These are phyloP conservation scores for Ginglymostoma cirratum DNA, from an alignment of 2,113 vertebrate genomes.

Conservation along the genomic window DNA sequence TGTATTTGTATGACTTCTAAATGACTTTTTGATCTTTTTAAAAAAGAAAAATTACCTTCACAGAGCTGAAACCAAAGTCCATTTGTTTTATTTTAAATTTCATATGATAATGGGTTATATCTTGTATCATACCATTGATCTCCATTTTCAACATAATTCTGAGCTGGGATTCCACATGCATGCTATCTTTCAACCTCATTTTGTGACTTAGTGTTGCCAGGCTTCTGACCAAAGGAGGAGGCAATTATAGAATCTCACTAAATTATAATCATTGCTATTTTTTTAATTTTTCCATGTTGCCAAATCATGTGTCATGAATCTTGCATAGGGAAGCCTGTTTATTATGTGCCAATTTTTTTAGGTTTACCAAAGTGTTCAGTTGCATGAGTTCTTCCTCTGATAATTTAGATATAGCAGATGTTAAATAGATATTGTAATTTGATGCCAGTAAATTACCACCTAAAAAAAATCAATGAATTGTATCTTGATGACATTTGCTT, in stretches of 20 bases:
- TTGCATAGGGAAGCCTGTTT: neutral
- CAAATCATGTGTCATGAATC: neutral
- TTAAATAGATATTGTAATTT: constrained; percentile 22
- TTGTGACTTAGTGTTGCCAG: neutral
- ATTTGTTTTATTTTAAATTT: no score
- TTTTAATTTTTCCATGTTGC: neutral
- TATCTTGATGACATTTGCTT: neutral
- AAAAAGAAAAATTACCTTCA: no score
- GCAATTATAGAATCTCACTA: neutral
- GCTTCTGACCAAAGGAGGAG: neutral
- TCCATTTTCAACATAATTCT: no score
- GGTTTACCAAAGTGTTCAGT: neutral
- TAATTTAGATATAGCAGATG: neutral
- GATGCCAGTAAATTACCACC: neutral
- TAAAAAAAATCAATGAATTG: constrained; percentile 19
- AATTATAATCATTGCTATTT: neutral
- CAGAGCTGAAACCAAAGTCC: no score
- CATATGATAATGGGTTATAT: no score
- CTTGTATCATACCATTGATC: no score
- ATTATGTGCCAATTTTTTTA: neutral
- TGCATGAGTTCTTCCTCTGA: neutral
- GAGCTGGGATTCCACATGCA: neutral
- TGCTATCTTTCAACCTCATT: neutral
- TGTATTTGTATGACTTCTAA: no score
- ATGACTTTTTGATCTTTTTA: no score